Conservation (phyloP, 2,888 invertebrate genomes). For the Malthinus seriepunctatus region DNA sequence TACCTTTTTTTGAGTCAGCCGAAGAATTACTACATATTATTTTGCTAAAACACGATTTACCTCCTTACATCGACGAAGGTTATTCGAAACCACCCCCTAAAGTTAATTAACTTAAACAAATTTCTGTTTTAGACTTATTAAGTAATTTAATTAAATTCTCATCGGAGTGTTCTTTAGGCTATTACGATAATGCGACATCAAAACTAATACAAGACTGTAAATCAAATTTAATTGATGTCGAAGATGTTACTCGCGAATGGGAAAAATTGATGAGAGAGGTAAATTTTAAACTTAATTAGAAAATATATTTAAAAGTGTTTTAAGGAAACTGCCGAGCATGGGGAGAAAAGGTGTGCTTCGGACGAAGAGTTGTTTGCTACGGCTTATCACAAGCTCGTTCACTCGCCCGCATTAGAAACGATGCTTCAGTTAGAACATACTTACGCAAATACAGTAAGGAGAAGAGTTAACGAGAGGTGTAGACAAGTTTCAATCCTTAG, state of each 20-base stretch:
- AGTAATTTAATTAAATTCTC: conserved; percentile 58
- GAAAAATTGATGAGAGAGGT: conserved; percentile 76
- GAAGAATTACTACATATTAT: conserved; percentile 69
- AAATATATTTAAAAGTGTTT: conserved; percentile 13
- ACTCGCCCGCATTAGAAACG: conserved; percentile 75
- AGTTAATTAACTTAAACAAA: neutral
- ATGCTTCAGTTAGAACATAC: conserved; percentile 87
- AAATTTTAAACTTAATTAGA: conserved; percentile 19
- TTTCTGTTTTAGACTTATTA: conserved; percentile 19
- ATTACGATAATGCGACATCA: conserved; percentile 68
- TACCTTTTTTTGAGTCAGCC: conserved; percentile 50
- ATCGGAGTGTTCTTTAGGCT: conserved; percentile 66
- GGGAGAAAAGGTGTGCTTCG: conserved; percentile 78
- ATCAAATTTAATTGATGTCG: conserved; percentile 68
- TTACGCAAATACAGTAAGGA: conserved; percentile 79
- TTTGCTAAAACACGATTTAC: conserved; percentile 69
- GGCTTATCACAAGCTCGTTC: conserved; percentile 75
- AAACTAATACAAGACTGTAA: conserved; percentile 64
- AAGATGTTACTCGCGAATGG: conserved; percentile 77
- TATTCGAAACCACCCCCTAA: conserved; percentile 18
- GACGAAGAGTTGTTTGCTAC: conserved; percentile 87
- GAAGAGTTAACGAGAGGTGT: conserved; percentile 73
- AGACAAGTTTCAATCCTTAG: conserved; percentile 72
- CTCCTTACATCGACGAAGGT: conserved; percentile 71
- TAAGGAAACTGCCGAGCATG: conserved; percentile 80